phyloP scores from a whole-genome alignment of 2,797 vertebrate genomes.

The Artibeus lituratus region DNA sequence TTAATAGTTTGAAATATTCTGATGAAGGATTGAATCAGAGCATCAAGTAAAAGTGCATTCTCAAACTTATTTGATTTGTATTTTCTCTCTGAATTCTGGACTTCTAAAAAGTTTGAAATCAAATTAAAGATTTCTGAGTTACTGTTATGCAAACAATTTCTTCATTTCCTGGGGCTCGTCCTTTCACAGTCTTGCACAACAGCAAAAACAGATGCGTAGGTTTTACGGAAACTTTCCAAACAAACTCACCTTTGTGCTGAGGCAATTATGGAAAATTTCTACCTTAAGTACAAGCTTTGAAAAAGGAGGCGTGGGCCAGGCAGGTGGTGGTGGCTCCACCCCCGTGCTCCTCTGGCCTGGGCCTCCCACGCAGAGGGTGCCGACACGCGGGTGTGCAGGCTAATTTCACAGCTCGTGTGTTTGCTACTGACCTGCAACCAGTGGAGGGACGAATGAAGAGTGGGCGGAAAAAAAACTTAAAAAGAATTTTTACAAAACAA shows the following conservation, averaged over 20 bases:
- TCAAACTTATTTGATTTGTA: fast-evolving
- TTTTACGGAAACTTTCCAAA: background rate
- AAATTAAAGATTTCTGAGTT: fast-evolving
- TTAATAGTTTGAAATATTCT: background rate
- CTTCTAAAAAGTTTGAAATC: background rate
- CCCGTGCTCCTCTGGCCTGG: fast-evolving
- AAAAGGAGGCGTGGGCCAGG: background rate
- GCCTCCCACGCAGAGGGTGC: fast-evolving
- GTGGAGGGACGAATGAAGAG: fast-evolving
- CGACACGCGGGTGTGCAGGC: fast-evolving
- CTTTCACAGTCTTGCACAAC: background rate
- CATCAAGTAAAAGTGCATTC: background rate
- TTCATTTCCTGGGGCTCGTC: fast-evolving
- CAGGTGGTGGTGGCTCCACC: fast-evolving
- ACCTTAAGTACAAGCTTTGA: background rate
- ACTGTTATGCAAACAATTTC: fast-evolving
- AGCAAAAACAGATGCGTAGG: background rate
- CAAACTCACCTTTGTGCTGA: background rate
- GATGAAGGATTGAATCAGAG: background rate
- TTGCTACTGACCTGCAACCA: background rate
- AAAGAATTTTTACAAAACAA: background rate
- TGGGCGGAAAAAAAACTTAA: background rate
- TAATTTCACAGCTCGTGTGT: conserved; percentile 42
- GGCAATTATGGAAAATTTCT: background rate
- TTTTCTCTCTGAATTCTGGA: background rate